phyloP scores from a whole-genome alignment of 1,140 invertebrate genomes.

The Thrips palmi region DNA sequence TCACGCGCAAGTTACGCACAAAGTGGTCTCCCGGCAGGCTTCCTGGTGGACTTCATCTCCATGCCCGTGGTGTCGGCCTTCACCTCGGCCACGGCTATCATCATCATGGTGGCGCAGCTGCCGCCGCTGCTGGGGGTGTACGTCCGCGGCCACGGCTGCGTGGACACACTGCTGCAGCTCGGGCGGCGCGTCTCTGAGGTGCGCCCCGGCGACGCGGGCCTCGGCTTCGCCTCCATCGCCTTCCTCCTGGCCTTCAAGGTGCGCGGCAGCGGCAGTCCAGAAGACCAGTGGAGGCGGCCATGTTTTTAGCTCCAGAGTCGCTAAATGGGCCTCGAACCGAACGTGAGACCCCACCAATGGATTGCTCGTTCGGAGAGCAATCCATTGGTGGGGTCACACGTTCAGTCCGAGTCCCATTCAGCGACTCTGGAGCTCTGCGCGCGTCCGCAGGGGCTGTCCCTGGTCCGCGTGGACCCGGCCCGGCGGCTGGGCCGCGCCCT shows the following conservation, averaged over 20 bases:
- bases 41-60: slow-evolving; percentile 85
- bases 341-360: too few relatives aligned
- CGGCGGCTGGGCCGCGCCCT: too few relatives aligned
- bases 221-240: slow-evolving; percentile 43
- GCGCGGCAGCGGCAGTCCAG: too few relatives aligned
- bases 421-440: too few relatives aligned
- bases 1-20: slow-evolving; percentile 36
- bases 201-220: slow-evolving; percentile 33
- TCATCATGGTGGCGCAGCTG: slow-evolving; percentile 75
- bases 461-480: too few relatives aligned
- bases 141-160: slow-evolving; percentile 37
- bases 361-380: too few relatives aligned
- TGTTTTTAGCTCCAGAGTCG: too few relatives aligned
- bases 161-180: slow-evolving; percentile 38
- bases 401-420: too few relatives aligned
- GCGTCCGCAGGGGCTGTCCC: too few relatives aligned
- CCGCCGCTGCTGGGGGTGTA: slow-evolving; percentile 63
- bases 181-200: slow-evolving; percentile 32
- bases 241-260: slow-evolving; percentile 46
- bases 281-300: too few relatives aligned
- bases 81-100: slow-evolving; percentile 79
- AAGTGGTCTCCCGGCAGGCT: slow-evolving; percentile 43
- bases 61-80: slow-evolving; percentile 81
- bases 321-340: too few relatives aligned
- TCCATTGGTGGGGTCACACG: too few relatives aligned